Percentiles rank a stretch among this genome's conserved stretches.
These are phyloP conservation scores for Lophochroa leadbeateri DNA, from an alignment of 2,113 vertebrate genomes.

Conservation along the genomic window DNA sequence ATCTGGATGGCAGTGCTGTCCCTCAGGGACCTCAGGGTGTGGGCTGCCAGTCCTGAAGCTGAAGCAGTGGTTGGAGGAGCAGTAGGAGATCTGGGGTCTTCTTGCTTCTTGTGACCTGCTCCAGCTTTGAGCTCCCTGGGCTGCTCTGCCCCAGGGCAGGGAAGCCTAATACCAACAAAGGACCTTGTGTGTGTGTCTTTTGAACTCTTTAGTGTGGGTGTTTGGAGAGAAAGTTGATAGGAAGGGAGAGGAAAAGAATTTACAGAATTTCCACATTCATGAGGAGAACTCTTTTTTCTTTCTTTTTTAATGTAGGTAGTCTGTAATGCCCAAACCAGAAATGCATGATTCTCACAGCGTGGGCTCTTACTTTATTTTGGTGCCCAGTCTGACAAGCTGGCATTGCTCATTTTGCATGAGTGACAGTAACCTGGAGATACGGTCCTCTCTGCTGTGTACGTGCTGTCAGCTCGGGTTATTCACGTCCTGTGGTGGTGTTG, in stretches of 20 bases:
- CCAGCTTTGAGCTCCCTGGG: background rate
- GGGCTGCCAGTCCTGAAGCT: background rate
- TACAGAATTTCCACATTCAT: accelerated
- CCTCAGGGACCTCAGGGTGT: background rate
- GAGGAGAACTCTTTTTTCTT: background rate
- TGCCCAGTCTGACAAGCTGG: background rate
- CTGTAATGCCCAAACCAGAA: background rate
- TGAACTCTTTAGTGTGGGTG: background rate
- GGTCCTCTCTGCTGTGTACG: accelerated
- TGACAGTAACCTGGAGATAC: background rate
- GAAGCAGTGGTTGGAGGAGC: accelerated
- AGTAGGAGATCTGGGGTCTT: background rate
- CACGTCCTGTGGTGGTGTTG: background rate
- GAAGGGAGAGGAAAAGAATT: background rate
- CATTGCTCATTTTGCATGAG: background rate
- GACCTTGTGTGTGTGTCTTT: accelerated
- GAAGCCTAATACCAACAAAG: background rate
- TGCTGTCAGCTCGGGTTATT: background rate
- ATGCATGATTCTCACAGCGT: background rate
- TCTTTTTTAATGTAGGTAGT: background rate
- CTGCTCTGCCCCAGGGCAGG: background rate
- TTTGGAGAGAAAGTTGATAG: background rate
- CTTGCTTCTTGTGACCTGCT: accelerated
- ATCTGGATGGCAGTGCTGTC: background rate
- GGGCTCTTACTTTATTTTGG: background rate